Percentiles rank a stretch among this genome's conserved stretches.
Evolutionary conservation across 2,888 invertebrate genomes (phyloP).

Genomic region (Diarsia rubi): DNA sequence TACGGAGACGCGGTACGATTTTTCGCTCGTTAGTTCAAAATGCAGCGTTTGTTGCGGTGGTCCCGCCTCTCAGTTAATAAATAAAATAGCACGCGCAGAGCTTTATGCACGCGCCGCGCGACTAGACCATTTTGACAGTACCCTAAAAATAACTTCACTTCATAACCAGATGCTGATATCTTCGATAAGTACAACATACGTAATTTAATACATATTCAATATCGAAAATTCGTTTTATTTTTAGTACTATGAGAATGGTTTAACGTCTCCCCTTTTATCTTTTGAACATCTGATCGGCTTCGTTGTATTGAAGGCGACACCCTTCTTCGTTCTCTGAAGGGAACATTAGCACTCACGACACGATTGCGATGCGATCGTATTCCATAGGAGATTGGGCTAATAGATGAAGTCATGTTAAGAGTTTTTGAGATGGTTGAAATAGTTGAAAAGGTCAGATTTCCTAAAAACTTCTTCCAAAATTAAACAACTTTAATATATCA

Average conservation of each 20-base stretch:
- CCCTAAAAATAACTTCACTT: neutral
- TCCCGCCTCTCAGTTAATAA: too few relatives aligned
- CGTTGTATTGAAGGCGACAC: slow-evolving; percentile 71
- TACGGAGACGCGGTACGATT: too few relatives aligned
- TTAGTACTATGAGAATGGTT: slow-evolving; percentile 67
- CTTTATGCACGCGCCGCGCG: too few relatives aligned
- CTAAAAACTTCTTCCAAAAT: neutral
- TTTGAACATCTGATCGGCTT: slow-evolving; percentile 73
- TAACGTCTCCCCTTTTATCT: slow-evolving; percentile 72
- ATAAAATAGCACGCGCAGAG: too few relatives aligned
- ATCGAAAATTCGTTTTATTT: slow-evolving; percentile 72
- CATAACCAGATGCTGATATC: slow-evolving; percentile 9
- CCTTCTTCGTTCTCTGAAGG: slow-evolving; percentile 57
- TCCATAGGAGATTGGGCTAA: too few relatives aligned
- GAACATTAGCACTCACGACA: slow-evolving; percentile 32
- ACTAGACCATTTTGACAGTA: too few relatives aligned
- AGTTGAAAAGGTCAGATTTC: neutral
- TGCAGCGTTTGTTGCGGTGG: too few relatives aligned
- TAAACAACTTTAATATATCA: neutral
- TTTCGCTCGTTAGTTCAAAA: too few relatives aligned
- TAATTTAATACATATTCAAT: slow-evolving; percentile 68
- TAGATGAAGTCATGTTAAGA: neutral
- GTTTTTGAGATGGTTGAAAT: neutral
- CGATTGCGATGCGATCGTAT: slow-evolving; percentile 18
- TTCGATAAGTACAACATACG: slow-evolving; percentile 9